Base-by-base conservation (phyloP, 1,140 invertebrate genomes). In the Lucilia sericata region DNA sequence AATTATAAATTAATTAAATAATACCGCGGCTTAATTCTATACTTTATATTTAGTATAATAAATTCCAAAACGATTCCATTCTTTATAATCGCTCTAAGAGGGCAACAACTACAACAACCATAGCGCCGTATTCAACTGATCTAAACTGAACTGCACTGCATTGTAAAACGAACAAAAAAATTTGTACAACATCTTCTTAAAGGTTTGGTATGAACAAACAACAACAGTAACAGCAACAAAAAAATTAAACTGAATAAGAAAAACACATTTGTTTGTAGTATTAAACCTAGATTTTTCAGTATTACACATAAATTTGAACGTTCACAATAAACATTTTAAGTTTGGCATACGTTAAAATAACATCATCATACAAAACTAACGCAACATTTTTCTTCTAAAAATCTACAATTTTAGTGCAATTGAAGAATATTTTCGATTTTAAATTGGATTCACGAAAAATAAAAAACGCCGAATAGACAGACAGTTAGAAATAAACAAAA, bases 271-370 rank as follows among this genome's bases (percentile, higher is more conserved):
- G 55, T 60, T 60, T 60, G 55, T 19, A 21, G 19, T 70, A 70
- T 70, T 70, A 70, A 70, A 70, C 65, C 65, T 70, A 70, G 65
- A 70, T 70, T 70, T 70, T 80, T 47, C 42, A 80, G 76, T 80
- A 80, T 80, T 51, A 80, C 76, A 80, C 76, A 80, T 80, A 80
- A 80, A 80, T 80, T 80, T 80, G 42, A 80, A 80, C 76, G 76
- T 80, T 80, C 76, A 80, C 76, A 13, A 49, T 47, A 80, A 80
- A 51, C 76, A 80, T 80, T 80, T 80, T 49, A 49, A 80, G 76
- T 80, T 80, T 80, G 76, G 76, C 76, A 80, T 80, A 80, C 76
- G 76, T 80, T 80, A 80, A 80, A 47, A 80, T 49, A 80, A 80
- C 76, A 80, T 80, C 76, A 80, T 80, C 76, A 49, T 47, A 49